Percentiles rank a stretch among this genome's conserved stretches.
Conservation (phyloP, 2,888 invertebrate species). For the Archips xylosteana region DNA sequence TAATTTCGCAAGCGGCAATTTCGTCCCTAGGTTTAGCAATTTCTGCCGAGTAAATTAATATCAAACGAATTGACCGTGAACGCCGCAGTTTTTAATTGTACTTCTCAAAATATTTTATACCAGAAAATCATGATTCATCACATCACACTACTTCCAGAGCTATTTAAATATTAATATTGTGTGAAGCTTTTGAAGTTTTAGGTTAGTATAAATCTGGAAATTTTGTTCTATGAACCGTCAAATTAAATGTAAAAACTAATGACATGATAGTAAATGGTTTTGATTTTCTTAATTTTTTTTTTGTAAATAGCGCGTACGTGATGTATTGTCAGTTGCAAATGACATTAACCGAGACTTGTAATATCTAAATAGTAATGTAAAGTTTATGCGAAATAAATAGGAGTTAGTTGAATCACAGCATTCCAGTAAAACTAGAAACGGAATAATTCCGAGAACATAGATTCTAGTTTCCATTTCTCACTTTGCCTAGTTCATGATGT, state of each 20-base stretch:
- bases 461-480: not conserved
- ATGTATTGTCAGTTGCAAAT: not conserved
- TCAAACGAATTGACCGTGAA: not conserved
- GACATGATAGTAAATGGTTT: not conserved
- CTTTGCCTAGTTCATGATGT: too few species aligned
- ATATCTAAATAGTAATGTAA: constrained; percentile 49
- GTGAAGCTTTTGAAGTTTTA: too few species aligned
- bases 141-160: not conserved
- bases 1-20: constrained; percentile 14
- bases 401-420: constrained; percentile 55
- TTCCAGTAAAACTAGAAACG: constrained; percentile 61
- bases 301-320: not conserved
- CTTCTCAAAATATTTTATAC: not conserved
- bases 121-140: not conserved
- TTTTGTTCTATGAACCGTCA: not conserved
- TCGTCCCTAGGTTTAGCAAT: constrained; percentile 6
- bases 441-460: constrained; percentile 14
- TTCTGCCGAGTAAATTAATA: constrained; percentile 1
- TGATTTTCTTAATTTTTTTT: not conserved
- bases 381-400: constrained; percentile 60
- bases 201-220: not conserved
- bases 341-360: not conserved
- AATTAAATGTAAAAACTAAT: not conserved
- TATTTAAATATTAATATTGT: not conserved
- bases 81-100: not conserved